phyloP scores from a whole-genome alignment of 2,888 invertebrate species.

The Dryocosmus kuriphilus region DNA sequence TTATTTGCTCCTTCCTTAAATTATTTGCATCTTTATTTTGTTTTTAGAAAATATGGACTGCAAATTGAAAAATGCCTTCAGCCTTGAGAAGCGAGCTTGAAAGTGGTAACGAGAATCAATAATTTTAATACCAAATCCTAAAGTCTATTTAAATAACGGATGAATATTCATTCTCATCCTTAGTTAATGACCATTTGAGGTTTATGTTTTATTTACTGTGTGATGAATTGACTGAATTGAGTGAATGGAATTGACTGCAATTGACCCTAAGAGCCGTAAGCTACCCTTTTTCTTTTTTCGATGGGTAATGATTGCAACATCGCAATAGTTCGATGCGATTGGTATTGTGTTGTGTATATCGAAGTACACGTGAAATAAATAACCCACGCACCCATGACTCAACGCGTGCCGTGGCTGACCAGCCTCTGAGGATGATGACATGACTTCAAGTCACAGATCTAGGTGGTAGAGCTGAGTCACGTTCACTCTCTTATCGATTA shows the following conservation, averaged over 20 bases:
- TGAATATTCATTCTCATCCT: slow-evolving; percentile 19
- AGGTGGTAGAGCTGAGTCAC: slow-evolving; percentile 60
- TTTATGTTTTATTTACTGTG: slow-evolving; percentile 31
- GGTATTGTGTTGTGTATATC: slow-evolving; percentile 25
- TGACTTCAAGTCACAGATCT: slow-evolving; percentile 57
- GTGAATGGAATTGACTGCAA: slow-evolving; percentile 30
- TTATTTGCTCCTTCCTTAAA: too few species aligned
- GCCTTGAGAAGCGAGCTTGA: too few species aligned
- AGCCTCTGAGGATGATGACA: slow-evolving; percentile 51
- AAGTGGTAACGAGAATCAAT: not conserved
- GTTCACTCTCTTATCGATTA: slow-evolving; percentile 50
- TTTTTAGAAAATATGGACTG: too few species aligned
- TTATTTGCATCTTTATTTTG: too few species aligned
- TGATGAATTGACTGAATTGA: slow-evolving; percentile 19
- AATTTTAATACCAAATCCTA: not conserved
- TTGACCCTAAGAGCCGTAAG: not conserved
- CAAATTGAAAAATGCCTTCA: not conserved
- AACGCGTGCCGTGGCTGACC: slow-evolving; percentile 63
- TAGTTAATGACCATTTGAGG: slow-evolving; percentile 1
- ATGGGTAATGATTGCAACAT: slow-evolving; percentile 28
- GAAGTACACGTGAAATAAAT: slow-evolving; percentile 38
- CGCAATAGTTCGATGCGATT: not conserved
- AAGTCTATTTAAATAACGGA: not conserved
- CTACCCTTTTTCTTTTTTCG: not conserved
- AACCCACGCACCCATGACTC: slow-evolving; percentile 75